A percentile compares a stretch with the other conserved stretches of the same genome.
phyloP scores from a whole-genome alignment of 2,888 invertebrate genomes.

The Heliothis peltigera region DNA sequence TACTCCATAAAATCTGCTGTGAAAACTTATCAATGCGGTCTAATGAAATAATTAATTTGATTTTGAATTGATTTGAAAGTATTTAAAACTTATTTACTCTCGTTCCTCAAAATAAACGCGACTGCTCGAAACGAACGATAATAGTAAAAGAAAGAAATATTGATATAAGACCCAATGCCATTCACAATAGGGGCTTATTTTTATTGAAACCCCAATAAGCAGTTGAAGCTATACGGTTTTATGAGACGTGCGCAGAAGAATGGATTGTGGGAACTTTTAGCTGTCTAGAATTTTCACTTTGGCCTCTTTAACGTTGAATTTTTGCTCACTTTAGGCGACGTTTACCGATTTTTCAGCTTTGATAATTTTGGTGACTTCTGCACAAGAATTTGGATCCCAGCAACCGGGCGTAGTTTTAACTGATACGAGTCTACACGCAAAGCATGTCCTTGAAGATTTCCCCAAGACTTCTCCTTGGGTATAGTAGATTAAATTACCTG shows the following conservation, averaged over 20 bases:
- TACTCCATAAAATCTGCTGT: too few relatives aligned
- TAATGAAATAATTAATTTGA: not conserved
- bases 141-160: conserved; percentile 59
- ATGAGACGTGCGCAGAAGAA: conserved; percentile 61
- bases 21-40: not conserved
- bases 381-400: too few relatives aligned
- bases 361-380: too few relatives aligned
- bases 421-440: too few relatives aligned
- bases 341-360: not conserved
- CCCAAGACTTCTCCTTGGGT: too few relatives aligned
- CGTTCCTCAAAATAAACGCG: conserved; percentile 50
- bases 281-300: conserved; percentile 54
- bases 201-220: conserved; percentile 53
- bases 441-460: too few relatives aligned
- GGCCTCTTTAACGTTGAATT: conserved; percentile 17
- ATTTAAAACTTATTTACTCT: conserved; percentile 11
- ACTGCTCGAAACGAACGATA: conserved; percentile 58
- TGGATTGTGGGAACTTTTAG: conserved; percentile 49
- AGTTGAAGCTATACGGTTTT: conserved; percentile 57
- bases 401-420: too few relatives aligned
- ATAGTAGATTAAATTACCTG: too few relatives aligned
- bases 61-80: too few relatives aligned
- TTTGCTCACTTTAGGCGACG: not conserved
- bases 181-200: conserved; percentile 65
- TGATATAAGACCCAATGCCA: conserved; percentile 66